Conservation (phyloP, 2,888 invertebrate genomes). For the Nycteola revayana region DNA sequence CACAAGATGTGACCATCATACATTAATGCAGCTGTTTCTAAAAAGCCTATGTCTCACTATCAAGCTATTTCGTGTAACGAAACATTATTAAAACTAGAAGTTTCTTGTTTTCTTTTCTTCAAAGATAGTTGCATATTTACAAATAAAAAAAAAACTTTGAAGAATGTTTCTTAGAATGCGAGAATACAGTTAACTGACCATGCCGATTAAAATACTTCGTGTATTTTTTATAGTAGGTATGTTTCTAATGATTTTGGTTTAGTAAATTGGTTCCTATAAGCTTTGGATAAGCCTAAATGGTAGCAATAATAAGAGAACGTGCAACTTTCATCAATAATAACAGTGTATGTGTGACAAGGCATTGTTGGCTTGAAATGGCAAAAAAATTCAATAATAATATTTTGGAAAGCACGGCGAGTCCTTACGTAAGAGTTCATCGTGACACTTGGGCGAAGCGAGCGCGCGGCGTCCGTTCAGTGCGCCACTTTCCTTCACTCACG, state of each 20-base stretch:
- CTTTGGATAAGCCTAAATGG: slow-evolving; percentile 36
- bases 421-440: slow-evolving; percentile 82
- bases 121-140: slow-evolving; percentile 12
- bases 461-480: slow-evolving; percentile 60
- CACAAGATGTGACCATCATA: too few relatives aligned
- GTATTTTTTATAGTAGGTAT: slow-evolving; percentile 12
- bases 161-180: slow-evolving; percentile 15
- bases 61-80: slow-evolving; percentile 8
- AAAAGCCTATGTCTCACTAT: slow-evolving; percentile 27
- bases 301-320: slow-evolving; percentile 38
- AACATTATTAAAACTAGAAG: slow-evolving; percentile 18
- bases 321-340: slow-evolving; percentile 56
- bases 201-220: slow-evolving; percentile 18
- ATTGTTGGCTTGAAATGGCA: slow-evolving; percentile 60
- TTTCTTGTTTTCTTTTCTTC: slow-evolving; percentile 26
- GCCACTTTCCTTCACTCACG: slow-evolving; percentile 73
- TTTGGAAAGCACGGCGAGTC: slow-evolving; percentile 76
- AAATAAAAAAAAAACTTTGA: slow-evolving; percentile 15
- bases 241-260: slow-evolving; percentile 11
- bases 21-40: slow-evolving; percentile 25
- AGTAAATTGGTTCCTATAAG: slow-evolving; percentile 19
- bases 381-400: slow-evolving; percentile 63
- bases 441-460: slow-evolving; percentile 66
- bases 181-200: slow-evolving; percentile 14
- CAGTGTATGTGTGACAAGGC: slow-evolving; percentile 45